A percentile compares a stretch with the other conserved stretches of the same genome.
Conservation (phyloP, 1,140 invertebrate genomes). For the Tetranychus cinnabarinus region DNA sequence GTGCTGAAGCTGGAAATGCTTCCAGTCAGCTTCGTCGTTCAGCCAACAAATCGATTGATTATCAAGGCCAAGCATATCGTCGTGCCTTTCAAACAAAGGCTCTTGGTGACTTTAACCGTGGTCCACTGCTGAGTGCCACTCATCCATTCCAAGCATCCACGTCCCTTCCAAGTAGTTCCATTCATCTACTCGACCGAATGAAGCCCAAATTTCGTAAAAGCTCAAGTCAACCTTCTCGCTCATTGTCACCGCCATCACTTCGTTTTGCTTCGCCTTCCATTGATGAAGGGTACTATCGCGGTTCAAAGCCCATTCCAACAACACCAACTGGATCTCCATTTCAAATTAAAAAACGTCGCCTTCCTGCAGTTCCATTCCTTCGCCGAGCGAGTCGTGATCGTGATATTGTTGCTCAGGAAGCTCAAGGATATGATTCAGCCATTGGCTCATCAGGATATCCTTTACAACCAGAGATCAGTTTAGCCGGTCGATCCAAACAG, state of each 20-base stretch:
- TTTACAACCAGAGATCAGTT: not conserved
- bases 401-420: constrained; percentile 33
- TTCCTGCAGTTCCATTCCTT: constrained; percentile 57
- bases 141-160: not conserved
- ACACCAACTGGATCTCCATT: not conserved
- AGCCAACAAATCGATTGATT: not conserved
- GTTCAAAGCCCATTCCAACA: not conserved
- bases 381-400: constrained; percentile 6
- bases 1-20: too few species aligned
- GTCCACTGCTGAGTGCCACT: not conserved
- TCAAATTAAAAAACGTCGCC: constrained; percentile 54
- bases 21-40: not conserved
- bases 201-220: constrained; percentile 6
- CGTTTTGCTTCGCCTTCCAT: not conserved
- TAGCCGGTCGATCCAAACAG: constrained; percentile 30
- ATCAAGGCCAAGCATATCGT: not conserved
- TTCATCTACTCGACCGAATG: constrained; percentile 13
- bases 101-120: not conserved
- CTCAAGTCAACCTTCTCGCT: constrained; percentile 3
- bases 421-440: constrained; percentile 34
- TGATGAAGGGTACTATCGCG: not conserved
- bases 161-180: not conserved
- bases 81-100: not conserved
- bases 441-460: too few species aligned
- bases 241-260: constrained; percentile 3